phyloP scores from a whole-genome alignment of 2,797 vertebrate genomes.

The Lepilemur ruficaudatus region DNA sequence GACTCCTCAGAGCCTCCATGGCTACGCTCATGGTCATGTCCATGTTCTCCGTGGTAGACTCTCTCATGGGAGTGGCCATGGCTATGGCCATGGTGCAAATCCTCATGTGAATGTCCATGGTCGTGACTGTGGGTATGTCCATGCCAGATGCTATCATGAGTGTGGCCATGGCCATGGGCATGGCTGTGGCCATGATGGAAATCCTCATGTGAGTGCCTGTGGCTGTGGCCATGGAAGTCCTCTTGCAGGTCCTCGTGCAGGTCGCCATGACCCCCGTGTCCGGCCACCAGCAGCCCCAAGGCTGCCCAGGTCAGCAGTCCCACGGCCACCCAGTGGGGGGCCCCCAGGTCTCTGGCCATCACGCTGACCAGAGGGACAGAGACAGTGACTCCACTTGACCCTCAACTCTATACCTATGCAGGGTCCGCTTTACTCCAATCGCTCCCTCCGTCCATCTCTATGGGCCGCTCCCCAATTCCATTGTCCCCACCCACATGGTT shows the following conservation, averaged over 20 bases:
- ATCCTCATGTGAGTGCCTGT: conserved; percentile 79
- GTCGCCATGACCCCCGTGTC: conserved; percentile 28
- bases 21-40: conserved; percentile 63
- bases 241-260: conserved; percentile 65
- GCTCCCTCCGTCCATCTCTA: neutral
- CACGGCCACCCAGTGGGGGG: conserved; percentile 58
- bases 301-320: conserved; percentile 73
- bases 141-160: conserved; percentile 71
- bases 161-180: conserved; percentile 67
- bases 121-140: conserved; percentile 64
- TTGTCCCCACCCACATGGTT: conserved; percentile 13
- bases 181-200: conserved; percentile 74
- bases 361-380: conserved; percentile 69
- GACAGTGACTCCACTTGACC: conserved; percentile 47
- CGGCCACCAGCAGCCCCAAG: conserved; percentile 64
- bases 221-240: conserved; percentile 77
- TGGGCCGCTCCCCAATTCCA: neutral
- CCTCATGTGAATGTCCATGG: conserved; percentile 68
- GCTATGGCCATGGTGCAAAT: conserved; percentile 64
- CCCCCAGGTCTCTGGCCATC: conserved; percentile 64
- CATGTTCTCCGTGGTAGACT: conserved; percentile 48
- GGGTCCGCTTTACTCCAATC: neutral
- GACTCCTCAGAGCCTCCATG: conserved; percentile 43
- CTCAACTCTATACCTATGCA: neutral
- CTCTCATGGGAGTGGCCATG: conserved; percentile 68